Evolutionary conservation across 1,140 invertebrate genomes (phyloP), one percentile per base, ranked within the genome.

Genomic region (Augochlora pura): DNA sequence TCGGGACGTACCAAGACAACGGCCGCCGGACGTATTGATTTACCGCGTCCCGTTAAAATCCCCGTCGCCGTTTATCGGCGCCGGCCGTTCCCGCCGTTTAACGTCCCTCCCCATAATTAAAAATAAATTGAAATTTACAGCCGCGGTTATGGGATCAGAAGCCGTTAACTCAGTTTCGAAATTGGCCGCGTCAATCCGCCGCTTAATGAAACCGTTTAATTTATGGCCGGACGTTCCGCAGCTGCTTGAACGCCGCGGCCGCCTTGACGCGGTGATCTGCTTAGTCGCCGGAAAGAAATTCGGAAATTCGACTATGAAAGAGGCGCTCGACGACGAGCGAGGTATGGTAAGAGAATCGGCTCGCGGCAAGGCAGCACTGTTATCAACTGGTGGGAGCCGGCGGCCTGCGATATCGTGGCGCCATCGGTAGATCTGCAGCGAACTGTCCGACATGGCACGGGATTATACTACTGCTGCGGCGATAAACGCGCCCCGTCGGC

Each of bases 331-430:
- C 16, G 1, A 4, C 4, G 21, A 4, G 0, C 16, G 27, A 18
- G 25, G 42, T 4, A 64, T 21, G 38, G 18, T 2, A 12, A 23
- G 16, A n/a, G 8, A 57, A 57, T n/a, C 7, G 32, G 32, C 32
- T 32, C 32, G 32, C 54, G n/a, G 27, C 21, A 21, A 21, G 4
- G 6, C 16, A 3, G 18, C 1, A 18, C 21, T 23, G 23, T 27
- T 18, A 12, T 42, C 0, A 23, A 3, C 5, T 39, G 9, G 5
- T n/a, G 0, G 1, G 21, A 10, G 76, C 69, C 77, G 81, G 52
- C 83, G 80, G 80, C 39, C 9, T 5, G 46, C 32, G 25, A 60
- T 32, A 32, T 32, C 10, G 69, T 84, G 71, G 82, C 78, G 77
- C 83, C 83, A 80, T 76, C 83, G 9, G 71, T 80, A 57, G 82